Base-by-base conservation (phyloP, 2,888 invertebrate genomes). In the Meliscaeva auricollis region DNA sequence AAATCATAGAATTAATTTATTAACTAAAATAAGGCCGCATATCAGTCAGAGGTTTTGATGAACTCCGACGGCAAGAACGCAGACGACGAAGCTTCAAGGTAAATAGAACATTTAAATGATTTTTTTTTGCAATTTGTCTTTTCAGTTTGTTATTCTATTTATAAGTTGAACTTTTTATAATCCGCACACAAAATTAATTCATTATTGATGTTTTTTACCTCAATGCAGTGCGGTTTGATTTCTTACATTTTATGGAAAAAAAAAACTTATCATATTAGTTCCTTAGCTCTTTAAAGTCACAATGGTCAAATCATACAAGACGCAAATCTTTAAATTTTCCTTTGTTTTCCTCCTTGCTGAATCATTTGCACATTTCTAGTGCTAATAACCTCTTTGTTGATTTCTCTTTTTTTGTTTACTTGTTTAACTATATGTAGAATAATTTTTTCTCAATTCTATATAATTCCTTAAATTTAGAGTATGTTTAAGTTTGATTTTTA, bases 81-180 rank as follows among this genome's bases (percentile, higher is more conserved):
- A 89, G 90, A 91, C 91, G 93, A 92, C 92, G 93, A 93, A 91
- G 92, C 93, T 93, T 93, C 93, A 91, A 93, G 93, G 93, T 93
- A 92, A 89, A 80, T 74, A 17, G 1, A 75, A 15, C 22, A 46
- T 56, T 69, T 74, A 56, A 50, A 44, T 22, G 7, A 70, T 58
- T 20, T 11, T 13, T 22, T 41, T 60, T 22, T 41, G 1, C 3
- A 13, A 35, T 32, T 46, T 15, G 13, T 69, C 26, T 15, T 30
- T 52, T 64, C 13, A 26, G 5, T 35, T 74, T 62, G 32, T 52
- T 68, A 56, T 68, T 80, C 68, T 74, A 74, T 69, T 62, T 74
- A 50, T 66, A 79, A 70, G 15, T 62, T 26, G 44, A 41, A 30
- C 9, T 44, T 15, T 11, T 17, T 35, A 20, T 38, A 7, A 32